phyloP scores from a whole-genome alignment of 2,888 invertebrate species.

The Cataglyphis livida region DNA sequence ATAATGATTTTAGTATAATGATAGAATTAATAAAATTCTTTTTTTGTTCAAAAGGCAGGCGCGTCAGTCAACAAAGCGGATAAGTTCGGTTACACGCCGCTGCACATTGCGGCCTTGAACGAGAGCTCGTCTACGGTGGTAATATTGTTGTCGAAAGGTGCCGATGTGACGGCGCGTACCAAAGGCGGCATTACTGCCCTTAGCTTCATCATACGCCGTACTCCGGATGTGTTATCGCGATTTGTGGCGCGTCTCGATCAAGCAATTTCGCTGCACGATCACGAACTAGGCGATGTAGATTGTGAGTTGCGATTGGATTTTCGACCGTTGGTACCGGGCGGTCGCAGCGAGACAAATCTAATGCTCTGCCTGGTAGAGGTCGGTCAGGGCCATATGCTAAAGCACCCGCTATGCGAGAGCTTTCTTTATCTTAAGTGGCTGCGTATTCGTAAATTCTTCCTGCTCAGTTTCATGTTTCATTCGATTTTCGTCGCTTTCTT shows the following conservation, averaged over 20 bases:
- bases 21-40: slow-evolving; percentile 12
- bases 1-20: background rate
- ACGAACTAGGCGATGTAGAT: slow-evolving; percentile 94
- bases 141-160: slow-evolving; percentile 91
- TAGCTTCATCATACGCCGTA: slow-evolving; percentile 93
- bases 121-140: slow-evolving; percentile 93
- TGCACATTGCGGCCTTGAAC: slow-evolving; percentile 94
- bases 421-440: slow-evolving; percentile 94
- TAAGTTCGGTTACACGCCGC: slow-evolving; percentile 93
- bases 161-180: slow-evolving; percentile 93
- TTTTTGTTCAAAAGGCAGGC: slow-evolving; percentile 86
- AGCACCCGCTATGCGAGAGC: slow-evolving; percentile 94
- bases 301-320: slow-evolving; percentile 92
- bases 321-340: slow-evolving; percentile 84
- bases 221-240: slow-evolving; percentile 92
- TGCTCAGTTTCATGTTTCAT: slow-evolving; percentile 92
- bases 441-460: slow-evolving; percentile 92
- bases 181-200: slow-evolving; percentile 93
- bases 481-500: slow-evolving; percentile 91
- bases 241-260: slow-evolving; percentile 91
- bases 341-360: slow-evolving; percentile 86
- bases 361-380: slow-evolving; percentile 90
- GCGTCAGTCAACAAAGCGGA: slow-evolving; percentile 92
- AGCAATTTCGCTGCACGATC: slow-evolving; percentile 92
- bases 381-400: slow-evolving; percentile 92